phyloP scores from a whole-genome alignment of 2,888 invertebrate species.

The Cerastoderma edule region DNA sequence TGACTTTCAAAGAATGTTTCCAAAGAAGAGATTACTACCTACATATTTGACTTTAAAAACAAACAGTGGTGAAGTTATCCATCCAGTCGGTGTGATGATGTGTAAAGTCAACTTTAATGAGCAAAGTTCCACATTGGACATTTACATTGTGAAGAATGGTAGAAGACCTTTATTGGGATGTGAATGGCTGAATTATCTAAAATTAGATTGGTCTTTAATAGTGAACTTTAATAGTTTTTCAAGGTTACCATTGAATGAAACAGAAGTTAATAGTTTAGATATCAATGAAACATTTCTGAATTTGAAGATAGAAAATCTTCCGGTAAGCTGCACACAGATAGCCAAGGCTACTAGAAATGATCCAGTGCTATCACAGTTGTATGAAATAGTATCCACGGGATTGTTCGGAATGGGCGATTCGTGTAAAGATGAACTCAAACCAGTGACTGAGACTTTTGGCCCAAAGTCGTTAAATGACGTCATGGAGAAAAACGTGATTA shows the following conservation, averaged over 20 bases:
- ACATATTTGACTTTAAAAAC: conserved; percentile 41
- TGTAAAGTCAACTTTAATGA: conserved; percentile 33
- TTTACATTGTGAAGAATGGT: conserved; percentile 45
- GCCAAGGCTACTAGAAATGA: conserved; percentile 36
- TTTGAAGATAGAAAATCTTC: conserved; percentile 72
- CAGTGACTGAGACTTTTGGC: too few relatives aligned
- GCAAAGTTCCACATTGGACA: conserved; percentile 17
- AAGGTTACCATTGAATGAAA: conserved; percentile 32
- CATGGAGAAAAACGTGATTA: too few relatives aligned
- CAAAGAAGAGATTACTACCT: conserved; percentile 1
- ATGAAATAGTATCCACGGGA: conserved; percentile 28
- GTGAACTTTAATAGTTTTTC: conserved; percentile 57
- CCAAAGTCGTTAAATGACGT: too few relatives aligned
- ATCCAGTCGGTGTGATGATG: conserved; percentile 25
- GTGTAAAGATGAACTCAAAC: conserved; percentile 16
- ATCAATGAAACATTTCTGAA: conserved; percentile 31
- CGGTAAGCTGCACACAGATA: conserved; percentile 36
- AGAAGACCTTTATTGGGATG: conserved; percentile 49
- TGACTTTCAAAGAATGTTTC: conserved; percentile 28
- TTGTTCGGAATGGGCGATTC: conserved; percentile 2
- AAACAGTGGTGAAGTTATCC: conserved; percentile 42
- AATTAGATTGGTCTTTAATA: conserved; percentile 38
- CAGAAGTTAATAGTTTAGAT: conserved; percentile 17
- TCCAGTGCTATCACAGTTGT: conserved; percentile 36
- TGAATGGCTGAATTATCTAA: conserved; percentile 43